phyloP scores from a whole-genome alignment of 2,113 vertebrate species.

The Pantherophis guttatus region DNA sequence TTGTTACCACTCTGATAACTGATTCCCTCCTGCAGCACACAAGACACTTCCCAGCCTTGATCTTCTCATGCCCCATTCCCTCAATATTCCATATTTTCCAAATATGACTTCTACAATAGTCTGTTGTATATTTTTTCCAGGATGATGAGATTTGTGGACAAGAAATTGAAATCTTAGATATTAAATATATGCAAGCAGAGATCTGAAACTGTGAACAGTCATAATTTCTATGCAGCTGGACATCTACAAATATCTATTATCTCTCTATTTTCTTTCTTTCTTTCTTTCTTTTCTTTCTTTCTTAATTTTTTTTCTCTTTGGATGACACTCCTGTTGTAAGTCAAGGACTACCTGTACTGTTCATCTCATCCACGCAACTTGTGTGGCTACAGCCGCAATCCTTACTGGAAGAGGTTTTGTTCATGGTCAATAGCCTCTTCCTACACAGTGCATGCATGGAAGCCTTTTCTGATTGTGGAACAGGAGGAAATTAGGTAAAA shows the following conservation, averaged over 20 bases:
- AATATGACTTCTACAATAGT: background rate
- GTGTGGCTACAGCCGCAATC: background rate
- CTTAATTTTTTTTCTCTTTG: background rate
- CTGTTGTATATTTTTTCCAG: background rate
- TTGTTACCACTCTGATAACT: background rate
- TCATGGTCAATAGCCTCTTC: background rate
- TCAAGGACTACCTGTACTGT: background rate
- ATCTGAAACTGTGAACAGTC: background rate
- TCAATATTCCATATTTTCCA: background rate
- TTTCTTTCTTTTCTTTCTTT: background rate
- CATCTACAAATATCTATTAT: background rate
- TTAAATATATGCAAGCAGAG: background rate
- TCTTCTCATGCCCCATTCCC: background rate
- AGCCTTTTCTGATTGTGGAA: background rate
- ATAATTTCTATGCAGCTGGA: background rate
- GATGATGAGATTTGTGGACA: background rate
- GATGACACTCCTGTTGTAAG: background rate
- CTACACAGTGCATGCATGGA: background rate
- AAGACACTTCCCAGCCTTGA: background rate
- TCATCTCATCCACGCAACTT: background rate
- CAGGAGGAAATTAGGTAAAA: too few species aligned
- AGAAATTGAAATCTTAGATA: background rate
- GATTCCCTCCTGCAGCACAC: background rate
- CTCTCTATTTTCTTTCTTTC: background rate
- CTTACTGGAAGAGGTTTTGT: background rate